phyloP scores from a whole-genome alignment of 2,797 vertebrate species.

The Onychomys leucogaster region DNA sequence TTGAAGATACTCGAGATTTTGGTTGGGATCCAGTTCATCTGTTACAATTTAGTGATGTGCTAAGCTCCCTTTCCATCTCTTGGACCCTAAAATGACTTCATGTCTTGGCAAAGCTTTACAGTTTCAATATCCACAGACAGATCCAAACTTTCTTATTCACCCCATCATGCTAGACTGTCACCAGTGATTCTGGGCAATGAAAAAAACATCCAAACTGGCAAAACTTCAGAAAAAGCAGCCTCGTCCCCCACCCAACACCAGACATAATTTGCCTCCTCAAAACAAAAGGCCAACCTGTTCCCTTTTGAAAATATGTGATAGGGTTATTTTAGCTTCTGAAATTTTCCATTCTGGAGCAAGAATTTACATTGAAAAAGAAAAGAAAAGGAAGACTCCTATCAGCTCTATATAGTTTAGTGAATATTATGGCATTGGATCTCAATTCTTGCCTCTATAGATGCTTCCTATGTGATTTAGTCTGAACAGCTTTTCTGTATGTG shows the following conservation, averaged over 20 bases:
- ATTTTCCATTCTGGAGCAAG: constrained; percentile 55
- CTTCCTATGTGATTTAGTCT: background rate
- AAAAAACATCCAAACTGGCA: constrained; percentile 73
- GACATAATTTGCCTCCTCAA: constrained; percentile 66
- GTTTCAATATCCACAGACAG: constrained; percentile 59
- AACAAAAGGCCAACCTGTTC: constrained; percentile 78
- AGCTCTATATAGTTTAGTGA: background rate
- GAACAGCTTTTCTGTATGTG: background rate
- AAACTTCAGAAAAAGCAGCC: constrained; percentile 60
- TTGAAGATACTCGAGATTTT: constrained; percentile 57
- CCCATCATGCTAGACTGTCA: constrained; percentile 53
- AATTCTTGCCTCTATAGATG: background rate
- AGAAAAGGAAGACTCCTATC: background rate
- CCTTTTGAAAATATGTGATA: constrained; percentile 62
- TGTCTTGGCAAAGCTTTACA: constrained; percentile 69
- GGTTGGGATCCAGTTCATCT: constrained; percentile 78
- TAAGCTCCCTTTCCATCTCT: constrained; percentile 68
- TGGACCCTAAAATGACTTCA: constrained; percentile 78
- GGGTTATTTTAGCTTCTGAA: constrained; percentile 73
- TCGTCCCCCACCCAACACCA: background rate
- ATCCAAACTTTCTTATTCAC: constrained; percentile 46
- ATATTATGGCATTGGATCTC: background rate
- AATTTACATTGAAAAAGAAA: constrained; percentile 38
- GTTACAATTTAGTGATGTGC: constrained; percentile 77
- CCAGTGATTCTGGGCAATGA: constrained; percentile 59